Percentiles rank a stretch among this genome's conserved stretches.
Evolutionary conservation across 2,888 invertebrate species (phyloP).

Genomic region (Pammene fasciana): DNA sequence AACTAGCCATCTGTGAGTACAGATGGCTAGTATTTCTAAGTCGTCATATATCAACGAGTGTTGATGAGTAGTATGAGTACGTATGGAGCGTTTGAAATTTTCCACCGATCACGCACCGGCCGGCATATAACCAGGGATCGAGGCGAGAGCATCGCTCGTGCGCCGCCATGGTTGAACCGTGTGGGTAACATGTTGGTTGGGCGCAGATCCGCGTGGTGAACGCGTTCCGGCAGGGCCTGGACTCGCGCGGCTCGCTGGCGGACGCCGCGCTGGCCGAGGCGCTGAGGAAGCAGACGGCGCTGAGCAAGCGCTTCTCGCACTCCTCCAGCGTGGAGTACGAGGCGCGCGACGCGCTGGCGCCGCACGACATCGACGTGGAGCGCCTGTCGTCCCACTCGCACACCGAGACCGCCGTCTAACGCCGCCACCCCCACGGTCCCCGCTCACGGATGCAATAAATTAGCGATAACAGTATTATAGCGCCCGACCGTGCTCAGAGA

Average conservation of each 20-base stretch:
- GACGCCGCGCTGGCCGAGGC: conserved; percentile 96
- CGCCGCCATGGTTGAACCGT: conserved; percentile 16
- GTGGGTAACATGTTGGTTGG: conserved; percentile 53
- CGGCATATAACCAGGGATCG: conserved; percentile 26
- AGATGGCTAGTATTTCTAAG: too few species aligned
- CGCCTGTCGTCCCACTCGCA: conserved; percentile 96
- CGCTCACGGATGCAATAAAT: conserved; percentile 56
- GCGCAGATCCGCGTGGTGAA: conserved; percentile 99
- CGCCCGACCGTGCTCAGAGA: conserved; percentile 49
- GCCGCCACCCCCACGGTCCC: conserved; percentile 44
- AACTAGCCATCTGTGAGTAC: neutral
- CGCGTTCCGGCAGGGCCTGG: conserved; percentile 99
- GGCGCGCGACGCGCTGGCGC: conserved; percentile 93
- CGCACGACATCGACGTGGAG: conserved; percentile 96
- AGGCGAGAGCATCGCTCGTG: conserved; percentile 28
- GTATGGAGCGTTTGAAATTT: neutral
- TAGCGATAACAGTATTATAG: conserved; percentile 52
- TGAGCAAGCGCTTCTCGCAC: conserved; percentile 95
- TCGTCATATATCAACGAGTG: too few species aligned
- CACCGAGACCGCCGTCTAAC: conserved; percentile 96
- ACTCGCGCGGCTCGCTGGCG: conserved; percentile 96
- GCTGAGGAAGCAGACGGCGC: conserved; percentile 96
- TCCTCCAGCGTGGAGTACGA: conserved; percentile 95
- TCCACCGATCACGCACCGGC: conserved; percentile 4
- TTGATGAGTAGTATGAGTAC: too few species aligned